Evolutionary conservation across 2,888 invertebrate species (phyloP), one percentile per base, ranked within the genome.

Genomic region (Melipona beecheii): DNA sequence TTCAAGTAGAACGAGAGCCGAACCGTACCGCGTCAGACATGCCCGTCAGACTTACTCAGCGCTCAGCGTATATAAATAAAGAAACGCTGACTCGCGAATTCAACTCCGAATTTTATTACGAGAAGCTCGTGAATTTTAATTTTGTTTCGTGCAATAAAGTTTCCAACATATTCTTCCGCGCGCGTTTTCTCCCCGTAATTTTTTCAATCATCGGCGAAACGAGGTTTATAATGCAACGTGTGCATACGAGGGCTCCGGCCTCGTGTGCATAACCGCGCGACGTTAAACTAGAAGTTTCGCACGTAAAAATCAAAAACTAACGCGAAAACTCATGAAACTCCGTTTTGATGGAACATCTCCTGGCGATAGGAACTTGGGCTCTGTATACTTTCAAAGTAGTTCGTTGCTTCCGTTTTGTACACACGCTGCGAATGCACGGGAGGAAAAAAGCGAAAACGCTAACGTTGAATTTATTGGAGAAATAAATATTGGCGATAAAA

Each of bases 321-420:
- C 54, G 15, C 24, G n/a, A 15, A 19, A 74, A 65, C 65, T 74
- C 36, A 65, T 36, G 54, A 65, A 74, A 65, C 24, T 65, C 5
- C 24, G 21, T 19, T 65, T 31, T 65, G 64, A 74, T 24, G 74
- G 65, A 74, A 73, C 31, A 31, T 50, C n/a, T 73, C 64, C 62
- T 52, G 62, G 13, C 17, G 50, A 62, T 60, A 21, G n/a, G n/a
- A 74, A 65, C 65, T 65, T 74, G 21, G 52, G 4, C n/a, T 24
- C n/a, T 24, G 19, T 74, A 21, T 65, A 74, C 64, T 64, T 74
- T 74, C 6, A 19, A 74, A 74, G 36, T 52, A n/a, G 73, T 11
- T 74, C 73, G 0, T 19, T 64, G 24, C 36, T 19, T 0, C 6
- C 36, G 73, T 60, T 73, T 64, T 21, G 19, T 31, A 52, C 27